These are phyloP conservation scores for Oryzias sinensis DNA, from an alignment of 2,797 vertebrate species.

Conservation along the genomic window DNA sequence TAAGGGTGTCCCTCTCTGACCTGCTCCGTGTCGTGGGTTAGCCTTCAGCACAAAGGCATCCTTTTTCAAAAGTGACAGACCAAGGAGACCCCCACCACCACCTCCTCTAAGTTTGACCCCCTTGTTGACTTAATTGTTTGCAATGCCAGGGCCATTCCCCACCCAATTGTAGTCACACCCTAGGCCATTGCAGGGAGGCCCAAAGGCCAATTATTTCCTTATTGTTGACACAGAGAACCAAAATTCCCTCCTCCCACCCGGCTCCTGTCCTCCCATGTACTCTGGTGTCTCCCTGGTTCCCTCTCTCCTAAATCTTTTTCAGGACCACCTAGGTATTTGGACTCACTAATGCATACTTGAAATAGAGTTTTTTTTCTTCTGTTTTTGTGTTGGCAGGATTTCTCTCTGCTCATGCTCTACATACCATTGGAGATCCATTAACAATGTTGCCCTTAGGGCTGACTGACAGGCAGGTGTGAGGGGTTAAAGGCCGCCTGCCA, in stretches of 20 bases:
- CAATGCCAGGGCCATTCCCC: slow-evolving; percentile 66
- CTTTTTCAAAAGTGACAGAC: slow-evolving; percentile 56
- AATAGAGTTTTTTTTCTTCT: slow-evolving; percentile 23
- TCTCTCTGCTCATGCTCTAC: slow-evolving; percentile 53
- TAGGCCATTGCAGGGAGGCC: slow-evolving; percentile 27
- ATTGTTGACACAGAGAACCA: slow-evolving; percentile 76
- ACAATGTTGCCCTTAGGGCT: slow-evolving; percentile 52
- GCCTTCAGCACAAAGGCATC: slow-evolving; percentile 54
- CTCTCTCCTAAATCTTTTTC: slow-evolving; percentile 42
- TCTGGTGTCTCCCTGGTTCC: slow-evolving; percentile 42
- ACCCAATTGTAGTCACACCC: slow-evolving; percentile 35
- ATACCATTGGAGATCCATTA: slow-evolving; percentile 65
- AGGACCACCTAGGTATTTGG: slow-evolving; percentile 70
- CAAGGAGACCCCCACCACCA: slow-evolving; percentile 49
- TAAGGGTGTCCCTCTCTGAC: slow-evolving; percentile 54
- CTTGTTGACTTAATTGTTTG: slow-evolving; percentile 73
- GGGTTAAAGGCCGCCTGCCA: slow-evolving; percentile 50
- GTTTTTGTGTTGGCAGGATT: slow-evolving; percentile 52
- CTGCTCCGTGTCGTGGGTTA: slow-evolving; percentile 36
- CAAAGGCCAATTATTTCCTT: slow-evolving; percentile 71
- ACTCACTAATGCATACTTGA: slow-evolving; percentile 39
- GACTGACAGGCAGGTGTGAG: slow-evolving; percentile 46
- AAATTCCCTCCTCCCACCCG: slow-evolving; percentile 67
- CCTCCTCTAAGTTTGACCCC: slow-evolving; percentile 63
- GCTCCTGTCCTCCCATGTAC: slow-evolving; percentile 60